These are phyloP conservation scores for Ginglymostoma cirratum DNA, from an alignment of 2,113 vertebrate genomes.

Conservation along the genomic window DNA sequence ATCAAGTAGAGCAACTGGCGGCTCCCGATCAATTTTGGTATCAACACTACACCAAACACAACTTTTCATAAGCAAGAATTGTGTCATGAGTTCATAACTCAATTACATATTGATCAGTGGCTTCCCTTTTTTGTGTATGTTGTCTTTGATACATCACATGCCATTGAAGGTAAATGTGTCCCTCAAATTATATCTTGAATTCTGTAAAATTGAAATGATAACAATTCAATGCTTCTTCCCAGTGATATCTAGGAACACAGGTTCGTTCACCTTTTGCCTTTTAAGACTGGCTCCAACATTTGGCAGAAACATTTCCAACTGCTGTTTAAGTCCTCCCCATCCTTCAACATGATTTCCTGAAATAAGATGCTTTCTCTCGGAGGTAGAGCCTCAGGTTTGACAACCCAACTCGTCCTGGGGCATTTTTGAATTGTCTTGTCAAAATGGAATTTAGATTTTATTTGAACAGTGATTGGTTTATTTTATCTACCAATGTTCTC, in stretches of 20 bases:
- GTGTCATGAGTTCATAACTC: neutral
- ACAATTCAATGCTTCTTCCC: neutral
- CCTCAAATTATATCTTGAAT: neutral
- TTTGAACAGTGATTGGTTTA: neutral
- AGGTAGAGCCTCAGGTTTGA: neutral
- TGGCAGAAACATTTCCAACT: neutral
- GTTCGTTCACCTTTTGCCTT: neutral
- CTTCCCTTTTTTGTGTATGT: neutral
- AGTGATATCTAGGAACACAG: neutral
- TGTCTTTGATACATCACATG: neutral
- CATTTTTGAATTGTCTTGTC: neutral
- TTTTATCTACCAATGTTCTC: neutral
- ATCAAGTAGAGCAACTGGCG: neutral
- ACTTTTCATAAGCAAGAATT: constrained; percentile 14
- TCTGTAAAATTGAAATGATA: neutral
- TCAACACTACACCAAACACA: neutral
- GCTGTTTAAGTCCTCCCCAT: neutral
- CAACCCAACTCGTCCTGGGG: no score
- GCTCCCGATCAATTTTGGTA: neutral
- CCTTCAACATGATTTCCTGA: neutral
- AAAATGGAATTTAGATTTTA: neutral
- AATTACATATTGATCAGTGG: constrained; percentile 11
- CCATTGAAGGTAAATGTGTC: neutral
- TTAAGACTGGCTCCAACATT: neutral
- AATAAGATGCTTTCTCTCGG: neutral